These are phyloP conservation scores for Drosophila arawakana DNA, from an alignment of 1,140 invertebrate species.

Conservation along the genomic window DNA sequence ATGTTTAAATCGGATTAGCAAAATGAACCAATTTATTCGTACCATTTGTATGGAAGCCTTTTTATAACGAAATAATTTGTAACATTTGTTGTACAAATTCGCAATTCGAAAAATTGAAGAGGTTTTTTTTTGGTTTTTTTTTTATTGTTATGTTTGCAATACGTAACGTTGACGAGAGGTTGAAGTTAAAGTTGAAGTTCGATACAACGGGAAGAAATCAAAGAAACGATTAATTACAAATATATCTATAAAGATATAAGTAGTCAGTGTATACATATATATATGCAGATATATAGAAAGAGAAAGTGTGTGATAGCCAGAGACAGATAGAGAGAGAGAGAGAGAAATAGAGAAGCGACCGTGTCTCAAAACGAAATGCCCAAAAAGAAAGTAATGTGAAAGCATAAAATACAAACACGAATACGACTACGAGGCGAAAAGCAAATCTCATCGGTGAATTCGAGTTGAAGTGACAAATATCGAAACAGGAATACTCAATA, in stretches of 20 bases:
- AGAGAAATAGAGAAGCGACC: slow-evolving; percentile 36
- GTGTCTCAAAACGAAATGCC: slow-evolving; percentile 69
- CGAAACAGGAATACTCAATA: slow-evolving; percentile 22
- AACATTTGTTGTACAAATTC: slow-evolving; percentile 33
- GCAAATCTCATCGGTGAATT: slow-evolving; percentile 37
- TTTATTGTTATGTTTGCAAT: not conserved
- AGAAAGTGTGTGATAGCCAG: slow-evolving; percentile 9
- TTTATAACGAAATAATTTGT: slow-evolving; percentile 56
- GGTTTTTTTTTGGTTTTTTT: slow-evolving; percentile 12
- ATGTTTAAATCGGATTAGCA: slow-evolving; percentile 58
- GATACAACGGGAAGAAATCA: slow-evolving; percentile 78
- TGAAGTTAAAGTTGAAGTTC: slow-evolving; percentile 68
- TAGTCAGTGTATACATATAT: slow-evolving; percentile 51
- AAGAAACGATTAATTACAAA: slow-evolving; percentile 79
- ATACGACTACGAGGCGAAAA: slow-evolving; percentile 50
- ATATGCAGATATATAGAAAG: slow-evolving; percentile 44
- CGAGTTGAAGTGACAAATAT: slow-evolving; percentile 28
- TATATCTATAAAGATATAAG: slow-evolving; percentile 67
- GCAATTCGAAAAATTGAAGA: slow-evolving; percentile 63
- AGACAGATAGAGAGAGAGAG: slow-evolving; percentile 10
- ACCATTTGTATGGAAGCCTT: slow-evolving; percentile 83
- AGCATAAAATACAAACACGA: slow-evolving; percentile 33
- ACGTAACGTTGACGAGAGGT: slow-evolving; percentile 65
- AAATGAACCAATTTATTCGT: slow-evolving; percentile 80
- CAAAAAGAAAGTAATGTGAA: slow-evolving; percentile 50